Evolutionary conservation across 2,888 invertebrate genomes (phyloP).

Genomic region (Trissoscelio sp.): DNA sequence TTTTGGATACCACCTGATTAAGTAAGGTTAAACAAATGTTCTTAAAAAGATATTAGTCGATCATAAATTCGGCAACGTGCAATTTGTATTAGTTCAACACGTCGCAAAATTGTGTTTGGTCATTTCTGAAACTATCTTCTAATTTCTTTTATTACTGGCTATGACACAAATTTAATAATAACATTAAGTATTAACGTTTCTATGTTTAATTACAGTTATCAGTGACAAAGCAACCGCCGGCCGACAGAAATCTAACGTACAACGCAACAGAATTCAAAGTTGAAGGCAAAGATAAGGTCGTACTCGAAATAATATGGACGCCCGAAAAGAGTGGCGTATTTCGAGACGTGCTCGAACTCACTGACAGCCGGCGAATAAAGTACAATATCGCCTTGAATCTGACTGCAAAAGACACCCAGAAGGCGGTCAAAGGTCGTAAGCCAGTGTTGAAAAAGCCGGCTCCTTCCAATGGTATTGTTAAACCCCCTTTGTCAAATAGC

Average conservation of each 20-base stretch:
- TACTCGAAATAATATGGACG: constrained; percentile 87
- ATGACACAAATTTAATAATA: too few species aligned
- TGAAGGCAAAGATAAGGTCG: constrained; percentile 85
- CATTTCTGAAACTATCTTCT: too few species aligned
- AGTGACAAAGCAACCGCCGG: constrained; percentile 84
- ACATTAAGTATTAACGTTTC: too few species aligned
- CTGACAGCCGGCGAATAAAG: constrained; percentile 87
- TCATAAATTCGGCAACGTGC: background rate
- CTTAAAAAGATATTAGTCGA: background rate
- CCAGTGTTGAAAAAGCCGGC: background rate
- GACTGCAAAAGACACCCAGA: constrained; percentile 61
- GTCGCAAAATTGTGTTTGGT: background rate
- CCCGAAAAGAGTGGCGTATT: constrained; percentile 86
- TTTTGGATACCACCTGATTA: constrained; percentile 37
- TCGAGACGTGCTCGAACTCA: constrained; percentile 87
- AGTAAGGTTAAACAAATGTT: constrained; percentile 17
- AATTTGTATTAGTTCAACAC: background rate
- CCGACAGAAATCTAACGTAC: constrained; percentile 85
- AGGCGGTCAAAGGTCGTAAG: constrained; percentile 44
- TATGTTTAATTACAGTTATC: constrained; percentile 84
- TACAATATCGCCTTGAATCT: constrained; percentile 86
- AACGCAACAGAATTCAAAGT: constrained; percentile 85
- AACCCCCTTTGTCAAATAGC: background rate
- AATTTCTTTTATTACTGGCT: too few species aligned
- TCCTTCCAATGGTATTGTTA: background rate